phyloP scores from a whole-genome alignment of 1,140 invertebrate genomes.

The Brachionus rubens region DNA sequence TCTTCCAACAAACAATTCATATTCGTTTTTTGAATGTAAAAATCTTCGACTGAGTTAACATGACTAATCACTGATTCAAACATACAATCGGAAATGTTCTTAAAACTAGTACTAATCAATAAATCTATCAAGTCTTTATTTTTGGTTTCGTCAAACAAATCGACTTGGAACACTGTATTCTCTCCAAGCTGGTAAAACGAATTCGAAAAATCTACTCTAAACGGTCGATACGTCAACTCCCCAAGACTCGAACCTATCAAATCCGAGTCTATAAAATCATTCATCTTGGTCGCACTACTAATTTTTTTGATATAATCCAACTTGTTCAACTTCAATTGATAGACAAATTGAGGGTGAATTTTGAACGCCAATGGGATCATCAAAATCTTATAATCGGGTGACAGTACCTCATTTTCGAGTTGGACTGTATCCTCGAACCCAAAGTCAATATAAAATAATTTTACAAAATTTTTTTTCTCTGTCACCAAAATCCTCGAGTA shows the following conservation, averaged over 20 bases:
- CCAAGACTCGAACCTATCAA: neutral
- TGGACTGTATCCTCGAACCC: neutral
- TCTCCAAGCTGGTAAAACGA: neutral
- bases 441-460: slow-evolving; percentile 5
- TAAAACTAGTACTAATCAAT: neutral
- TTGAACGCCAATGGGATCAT: neutral
- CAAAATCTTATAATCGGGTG: neutral
- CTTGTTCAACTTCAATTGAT: neutral
- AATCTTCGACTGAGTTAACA: slow-evolving; percentile 1
- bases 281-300: neutral
- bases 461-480: neutral
- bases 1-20: neutral
- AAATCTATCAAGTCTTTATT: slow-evolving; percentile 9
- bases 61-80: neutral
- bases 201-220: neutral
- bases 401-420: neutral
- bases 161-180: neutral
- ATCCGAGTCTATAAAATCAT: slow-evolving; percentile 6
- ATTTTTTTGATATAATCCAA: neutral
- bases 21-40: slow-evolving; percentile 25
- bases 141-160: neutral
- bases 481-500: neutral
- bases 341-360: neutral
- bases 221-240: neutral
- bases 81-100: neutral